These are phyloP conservation scores for Propithecus perrieri DNA, from an alignment of 2,797 vertebrate genomes.

Conservation along the genomic window DNA sequence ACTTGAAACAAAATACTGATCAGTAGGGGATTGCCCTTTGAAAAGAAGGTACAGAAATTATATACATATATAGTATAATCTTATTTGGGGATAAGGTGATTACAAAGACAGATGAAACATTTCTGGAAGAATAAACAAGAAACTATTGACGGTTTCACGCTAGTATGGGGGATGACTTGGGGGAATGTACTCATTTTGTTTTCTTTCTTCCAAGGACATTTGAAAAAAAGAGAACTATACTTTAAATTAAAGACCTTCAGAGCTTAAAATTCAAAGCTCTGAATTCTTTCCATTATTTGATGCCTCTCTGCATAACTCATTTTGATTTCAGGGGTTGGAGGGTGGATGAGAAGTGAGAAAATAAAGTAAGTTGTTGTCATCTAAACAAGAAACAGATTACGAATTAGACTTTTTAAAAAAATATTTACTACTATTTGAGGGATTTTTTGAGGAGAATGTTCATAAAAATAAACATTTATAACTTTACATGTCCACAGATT, in stretches of 20 bases:
- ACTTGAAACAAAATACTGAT: slow-evolving; percentile 13
- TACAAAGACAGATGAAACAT: neutral
- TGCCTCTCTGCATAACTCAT: neutral
- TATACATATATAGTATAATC: neutral
- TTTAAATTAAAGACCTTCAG: slow-evolving; percentile 3
- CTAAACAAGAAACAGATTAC: neutral
- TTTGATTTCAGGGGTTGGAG: neutral
- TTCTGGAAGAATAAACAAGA: slow-evolving; percentile 43
- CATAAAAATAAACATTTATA: slow-evolving; percentile 17
- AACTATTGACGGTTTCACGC: neutral
- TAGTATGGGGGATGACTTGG: neutral
- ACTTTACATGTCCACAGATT: neutral
- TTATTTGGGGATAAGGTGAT: neutral
- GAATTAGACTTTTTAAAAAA: neutral
- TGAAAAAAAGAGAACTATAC: neutral
- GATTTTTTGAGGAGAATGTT: slow-evolving; percentile 48
- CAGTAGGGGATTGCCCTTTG: neutral
- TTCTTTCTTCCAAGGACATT: slow-evolving; percentile 24
- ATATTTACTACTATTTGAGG: neutral
- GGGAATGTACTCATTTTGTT: neutral
- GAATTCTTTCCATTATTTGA: slow-evolving; percentile 19
- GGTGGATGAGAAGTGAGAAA: neutral
- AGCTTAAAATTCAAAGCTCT: neutral
- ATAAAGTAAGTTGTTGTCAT: slow-evolving; percentile 30
- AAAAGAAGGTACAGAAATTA: neutral